Percentiles rank a stretch among this genome's conserved stretches.
Conservation (phyloP, 2,888 invertebrate species). For the Hedya salicella region DNA sequence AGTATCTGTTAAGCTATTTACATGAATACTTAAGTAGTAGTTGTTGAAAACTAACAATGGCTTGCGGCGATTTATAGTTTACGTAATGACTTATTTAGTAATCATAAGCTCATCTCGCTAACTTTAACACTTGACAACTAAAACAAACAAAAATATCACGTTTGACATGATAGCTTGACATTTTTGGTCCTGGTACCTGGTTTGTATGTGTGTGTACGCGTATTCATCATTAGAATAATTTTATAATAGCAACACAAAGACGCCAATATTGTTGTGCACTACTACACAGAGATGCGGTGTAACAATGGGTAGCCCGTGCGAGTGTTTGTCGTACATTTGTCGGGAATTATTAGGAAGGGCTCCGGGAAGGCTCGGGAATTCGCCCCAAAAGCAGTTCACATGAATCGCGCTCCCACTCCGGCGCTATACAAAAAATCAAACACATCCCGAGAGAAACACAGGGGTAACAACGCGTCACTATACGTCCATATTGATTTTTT, state of each 20-base stretch:
- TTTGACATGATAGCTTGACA: constrained; percentile 26
- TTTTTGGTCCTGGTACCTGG: constrained; percentile 19
- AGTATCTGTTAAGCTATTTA: constrained; percentile 79
- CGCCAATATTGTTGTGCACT: constrained; percentile 77
- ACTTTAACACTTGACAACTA: constrained; percentile 12
- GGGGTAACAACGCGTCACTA: constrained; percentile 83
- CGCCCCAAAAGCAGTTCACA: constrained; percentile 85
- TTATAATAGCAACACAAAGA: constrained; percentile 65
- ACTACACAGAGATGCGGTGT: constrained; percentile 70
- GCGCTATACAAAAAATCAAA: constrained; percentile 83
- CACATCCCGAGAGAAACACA: constrained; percentile 84
- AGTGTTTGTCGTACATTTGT: constrained; percentile 84
- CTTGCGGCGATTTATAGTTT: constrained; percentile 21
- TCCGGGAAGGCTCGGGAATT: constrained; percentile 84
- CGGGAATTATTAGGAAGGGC: constrained; percentile 84
- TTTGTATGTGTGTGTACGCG: constrained; percentile 54
- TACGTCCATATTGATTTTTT: constrained; percentile 84
- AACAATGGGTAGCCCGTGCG: constrained; percentile 82
- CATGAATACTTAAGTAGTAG: constrained; percentile 66
- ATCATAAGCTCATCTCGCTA: constrained; percentile 30
- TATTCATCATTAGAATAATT: constrained; percentile 70
- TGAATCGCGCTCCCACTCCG: constrained; percentile 83
- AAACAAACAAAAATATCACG: constrained; percentile 32
- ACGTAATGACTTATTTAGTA: constrained; percentile 37
- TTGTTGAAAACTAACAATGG: constrained; percentile 52